Base-by-base conservation (phyloP, 2,888 invertebrate species). In the Volucella inanis region DNA sequence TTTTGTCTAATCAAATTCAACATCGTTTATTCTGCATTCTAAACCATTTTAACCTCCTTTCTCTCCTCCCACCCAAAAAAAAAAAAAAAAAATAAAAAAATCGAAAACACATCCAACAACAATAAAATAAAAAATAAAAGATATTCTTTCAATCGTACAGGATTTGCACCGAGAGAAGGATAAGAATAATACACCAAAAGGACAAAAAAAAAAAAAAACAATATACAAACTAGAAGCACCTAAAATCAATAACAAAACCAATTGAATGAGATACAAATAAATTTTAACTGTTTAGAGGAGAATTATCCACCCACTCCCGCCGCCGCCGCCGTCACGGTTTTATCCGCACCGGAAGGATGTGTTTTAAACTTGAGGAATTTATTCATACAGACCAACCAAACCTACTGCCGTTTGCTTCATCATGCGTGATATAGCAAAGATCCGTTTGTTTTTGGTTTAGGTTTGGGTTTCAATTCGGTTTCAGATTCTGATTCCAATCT, bases 251-350 rank as follows among this genome's bases (percentile, higher is more conserved):
- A 84, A 84, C 80, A 84, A 84, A 75, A 70, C 75, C 84, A 84
- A 84, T 84, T 84, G 80, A 71, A 84, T 76, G 65, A 80, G 80
- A 84, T 80, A 71, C 75, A 80, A 80, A 84, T 84, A 84, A 84
- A 84, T 84, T 84, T 84, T 76, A 80, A 84, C 70, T 80, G 84
- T 84, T 84, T 84, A 84, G 80, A 47, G 65, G 49, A 61, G 84
- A 84, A 80, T 84, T 76, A 84, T 79, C 59, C 59, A 74, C 55
- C 49, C 31, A 31, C 31, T 31, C 31, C 31, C 2, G 31, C 31
- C 31, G 6, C 31, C 31, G 3, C 3, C 22, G 22, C 3, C 18
- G 4, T 31, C 31, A 6, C 31, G 31, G 31, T 31, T 31, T 6
- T 31, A 31, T 31, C 31, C 31, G 31, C 6, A 31, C 59, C 68